Percentiles rank a stretch among this genome's conserved stretches.
phyloP scores from a whole-genome alignment of 35 echinoderm and acorn worm genomes.

The Lytechinus pictus region DNA sequence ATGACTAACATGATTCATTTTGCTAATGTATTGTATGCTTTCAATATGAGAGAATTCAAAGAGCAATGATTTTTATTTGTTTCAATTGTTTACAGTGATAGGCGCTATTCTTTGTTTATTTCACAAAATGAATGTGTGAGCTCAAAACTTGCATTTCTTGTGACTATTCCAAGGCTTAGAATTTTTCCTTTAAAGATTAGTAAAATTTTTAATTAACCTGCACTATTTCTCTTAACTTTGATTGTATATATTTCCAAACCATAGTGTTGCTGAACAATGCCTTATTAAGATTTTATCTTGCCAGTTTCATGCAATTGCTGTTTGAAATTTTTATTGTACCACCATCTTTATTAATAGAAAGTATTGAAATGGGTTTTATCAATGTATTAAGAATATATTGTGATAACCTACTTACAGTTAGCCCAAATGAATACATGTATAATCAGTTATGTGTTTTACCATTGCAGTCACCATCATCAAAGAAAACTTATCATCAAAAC shows the following conservation, averaged over 20 bases:
- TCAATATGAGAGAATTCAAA: no score
- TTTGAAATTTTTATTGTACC: neutral
- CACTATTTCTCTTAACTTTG: no score
- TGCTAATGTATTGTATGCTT: no score
- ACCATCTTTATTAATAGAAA: neutral
- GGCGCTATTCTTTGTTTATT: no score
- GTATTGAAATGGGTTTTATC: neutral
- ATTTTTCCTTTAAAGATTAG: no score
- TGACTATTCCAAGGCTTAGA: no score
- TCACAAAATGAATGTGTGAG: no score
- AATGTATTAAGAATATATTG: neutral
- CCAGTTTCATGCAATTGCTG: neutral
- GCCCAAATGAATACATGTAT: neutral
- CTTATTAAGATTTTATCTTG: neutral
- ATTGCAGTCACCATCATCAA: neutral
- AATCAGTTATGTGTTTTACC: neutral
- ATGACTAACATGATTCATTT: no score
- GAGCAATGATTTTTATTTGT: no score
- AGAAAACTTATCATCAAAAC: neutral
- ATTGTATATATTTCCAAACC: neutral
- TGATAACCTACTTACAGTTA: neutral
- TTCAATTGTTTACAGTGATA: no score
- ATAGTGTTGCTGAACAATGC: neutral
- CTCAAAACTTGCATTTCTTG: no score
- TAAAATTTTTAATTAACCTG: no score